Percentiles rank a stretch among this genome's conserved stretches.
Conservation (phyloP, 1,140 invertebrate species). For the Bombus fervidus region DNA sequence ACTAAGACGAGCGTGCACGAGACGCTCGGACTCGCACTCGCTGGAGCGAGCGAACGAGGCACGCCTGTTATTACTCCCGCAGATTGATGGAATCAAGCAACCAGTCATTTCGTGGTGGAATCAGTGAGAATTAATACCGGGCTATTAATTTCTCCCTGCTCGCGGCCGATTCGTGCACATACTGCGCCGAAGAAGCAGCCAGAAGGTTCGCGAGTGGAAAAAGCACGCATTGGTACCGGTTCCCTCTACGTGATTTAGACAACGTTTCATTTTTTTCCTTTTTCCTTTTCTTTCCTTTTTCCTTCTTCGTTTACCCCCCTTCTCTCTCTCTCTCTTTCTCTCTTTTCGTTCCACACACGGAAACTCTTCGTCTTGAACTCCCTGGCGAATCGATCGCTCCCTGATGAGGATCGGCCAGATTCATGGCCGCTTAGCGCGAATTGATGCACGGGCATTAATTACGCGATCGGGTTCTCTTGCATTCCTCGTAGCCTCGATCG, state of each 20-base stretch:
- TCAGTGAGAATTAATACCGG: constrained; percentile 80
- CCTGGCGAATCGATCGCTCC: constrained; percentile 51
- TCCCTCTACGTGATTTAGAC: constrained; percentile 75
- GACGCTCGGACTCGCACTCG: constrained; percentile 26
- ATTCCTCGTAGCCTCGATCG: constrained; percentile 46
- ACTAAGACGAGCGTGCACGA: no score
- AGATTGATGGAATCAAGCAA: constrained; percentile 80
- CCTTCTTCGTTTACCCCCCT: not conserved
- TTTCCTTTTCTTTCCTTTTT: not conserved
- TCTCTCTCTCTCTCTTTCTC: not conserved
- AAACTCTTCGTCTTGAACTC: constrained; percentile 32
- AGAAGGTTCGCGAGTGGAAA: not conserved
- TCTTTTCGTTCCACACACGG: not conserved
- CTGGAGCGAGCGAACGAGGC: constrained; percentile 48
- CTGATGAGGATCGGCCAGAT: constrained; percentile 73
- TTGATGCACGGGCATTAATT: constrained; percentile 80
- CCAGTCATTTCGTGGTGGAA: constrained; percentile 79
- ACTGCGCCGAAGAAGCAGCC: not conserved
- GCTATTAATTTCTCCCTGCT: constrained; percentile 79
- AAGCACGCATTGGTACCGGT: constrained; percentile 48
- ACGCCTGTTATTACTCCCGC: constrained; percentile 77
- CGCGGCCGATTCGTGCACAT: constrained; percentile 17
- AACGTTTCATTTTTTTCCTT: constrained; percentile 60
- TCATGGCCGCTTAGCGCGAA: constrained; percentile 72
- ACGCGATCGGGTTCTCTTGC: constrained; percentile 64